phyloP scores from a whole-genome alignment of 2,888 invertebrate genomes.

The Nesidiocoris tenuis region DNA sequence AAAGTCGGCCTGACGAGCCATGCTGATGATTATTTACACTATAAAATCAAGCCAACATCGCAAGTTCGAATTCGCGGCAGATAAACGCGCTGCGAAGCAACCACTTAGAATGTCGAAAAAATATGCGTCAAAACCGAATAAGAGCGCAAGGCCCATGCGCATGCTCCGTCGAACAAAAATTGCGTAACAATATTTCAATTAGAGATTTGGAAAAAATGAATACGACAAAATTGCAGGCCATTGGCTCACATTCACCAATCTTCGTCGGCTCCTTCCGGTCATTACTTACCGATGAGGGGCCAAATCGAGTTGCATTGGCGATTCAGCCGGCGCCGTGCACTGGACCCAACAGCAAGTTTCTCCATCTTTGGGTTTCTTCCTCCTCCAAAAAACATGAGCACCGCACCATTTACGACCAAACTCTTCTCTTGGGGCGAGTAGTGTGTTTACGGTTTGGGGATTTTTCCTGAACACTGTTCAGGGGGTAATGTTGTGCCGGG shows the following conservation, averaged over 20 bases:
- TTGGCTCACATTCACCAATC: conserved; percentile 17
- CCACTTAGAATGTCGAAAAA: too few relatives aligned
- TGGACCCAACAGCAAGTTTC: conserved; percentile 47
- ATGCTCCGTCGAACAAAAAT: conserved; percentile 27
- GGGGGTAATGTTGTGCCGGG: too few relatives aligned
- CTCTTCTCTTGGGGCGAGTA: too few relatives aligned
- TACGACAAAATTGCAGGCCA: conserved; percentile 1
- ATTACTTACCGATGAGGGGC: conserved; percentile 42
- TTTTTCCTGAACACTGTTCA: too few relatives aligned
- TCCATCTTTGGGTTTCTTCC: conserved; percentile 44
- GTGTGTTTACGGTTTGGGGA: too few relatives aligned
- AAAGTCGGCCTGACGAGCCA: too few relatives aligned
- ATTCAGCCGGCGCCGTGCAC: conserved; percentile 43
- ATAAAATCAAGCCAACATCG: too few relatives aligned
- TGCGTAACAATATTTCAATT: background rate
- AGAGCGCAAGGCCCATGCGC: conserved; percentile 20
- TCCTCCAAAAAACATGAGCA: conserved; percentile 42
- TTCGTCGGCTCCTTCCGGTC: background rate
- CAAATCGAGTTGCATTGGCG: conserved; percentile 38
- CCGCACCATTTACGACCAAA: background rate
- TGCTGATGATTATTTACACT: too few relatives aligned
- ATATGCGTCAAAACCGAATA: too few relatives aligned
- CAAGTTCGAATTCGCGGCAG: too few relatives aligned
- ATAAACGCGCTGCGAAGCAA: too few relatives aligned
- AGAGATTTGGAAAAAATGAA: background rate